phyloP scores from a whole-genome alignment of 1,140 invertebrate species.

The Dendrolimus kikuchii region DNA sequence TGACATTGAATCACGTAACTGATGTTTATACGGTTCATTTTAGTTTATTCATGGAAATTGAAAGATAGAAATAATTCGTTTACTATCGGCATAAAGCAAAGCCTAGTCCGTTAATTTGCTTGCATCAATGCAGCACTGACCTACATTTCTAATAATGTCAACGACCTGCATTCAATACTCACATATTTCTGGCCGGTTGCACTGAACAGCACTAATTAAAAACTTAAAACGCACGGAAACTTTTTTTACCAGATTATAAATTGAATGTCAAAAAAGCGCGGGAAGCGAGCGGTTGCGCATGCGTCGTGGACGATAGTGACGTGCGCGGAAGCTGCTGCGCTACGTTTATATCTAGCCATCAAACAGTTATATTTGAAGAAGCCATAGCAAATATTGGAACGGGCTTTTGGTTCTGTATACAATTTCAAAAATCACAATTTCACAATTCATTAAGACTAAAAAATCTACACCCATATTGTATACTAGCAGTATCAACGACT shows the following conservation, averaged over 20 bases:
- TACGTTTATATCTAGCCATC: constrained; percentile 57
- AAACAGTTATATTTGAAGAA: constrained; percentile 61
- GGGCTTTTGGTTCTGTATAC: constrained; percentile 16
- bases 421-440: constrained; percentile 4
- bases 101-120: constrained; percentile 20
- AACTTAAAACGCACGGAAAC: constrained; percentile 6
- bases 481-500: too few relatives aligned
- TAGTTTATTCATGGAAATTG: too few relatives aligned
- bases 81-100: neutral
- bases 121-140: constrained; percentile 25
- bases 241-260: constrained; percentile 11
- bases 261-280: constrained; percentile 36
- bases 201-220: constrained; percentile 28
- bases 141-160: constrained; percentile 29
- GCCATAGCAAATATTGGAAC: constrained; percentile 27
- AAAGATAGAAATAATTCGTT: too few relatives aligned
- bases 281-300: constrained; percentile 38
- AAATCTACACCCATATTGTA: too few relatives aligned
- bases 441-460: too few relatives aligned
- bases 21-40: too few relatives aligned
- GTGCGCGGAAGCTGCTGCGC: constrained; percentile 47
- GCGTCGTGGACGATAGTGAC: constrained; percentile 45
- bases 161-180: constrained; percentile 23
- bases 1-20: too few relatives aligned
- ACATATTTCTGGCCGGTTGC: constrained; percentile 16